phyloP scores from a whole-genome alignment of 2,113 vertebrate species.

The Corvus hawaiiensis region DNA sequence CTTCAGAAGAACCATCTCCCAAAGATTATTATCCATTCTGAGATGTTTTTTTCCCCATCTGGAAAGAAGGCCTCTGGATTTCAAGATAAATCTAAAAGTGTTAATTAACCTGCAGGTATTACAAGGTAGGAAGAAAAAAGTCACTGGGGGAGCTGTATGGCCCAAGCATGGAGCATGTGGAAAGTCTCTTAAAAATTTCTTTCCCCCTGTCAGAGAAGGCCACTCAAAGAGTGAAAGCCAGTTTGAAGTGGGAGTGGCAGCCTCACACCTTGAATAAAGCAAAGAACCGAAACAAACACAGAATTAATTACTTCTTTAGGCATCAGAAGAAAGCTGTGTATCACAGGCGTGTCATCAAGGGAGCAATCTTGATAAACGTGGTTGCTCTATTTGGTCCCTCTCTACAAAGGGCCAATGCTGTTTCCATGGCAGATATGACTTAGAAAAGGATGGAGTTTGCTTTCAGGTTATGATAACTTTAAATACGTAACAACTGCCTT shows the following conservation, averaged over 20 bases:
- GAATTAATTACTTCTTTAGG: background rate
- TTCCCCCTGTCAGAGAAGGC: background rate
- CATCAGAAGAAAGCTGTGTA: background rate
- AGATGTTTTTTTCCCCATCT: background rate
- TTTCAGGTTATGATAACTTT: background rate
- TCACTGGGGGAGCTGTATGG: background rate
- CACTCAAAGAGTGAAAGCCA: background rate
- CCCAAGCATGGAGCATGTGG: rapidly evolving
- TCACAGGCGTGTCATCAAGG: background rate
- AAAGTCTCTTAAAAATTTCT: background rate
- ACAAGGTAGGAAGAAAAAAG: background rate
- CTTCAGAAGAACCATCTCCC: background rate
- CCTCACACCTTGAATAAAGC: background rate
- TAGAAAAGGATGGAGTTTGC: background rate
- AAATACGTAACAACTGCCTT: background rate
- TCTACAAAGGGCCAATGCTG: background rate
- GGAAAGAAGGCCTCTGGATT: background rate
- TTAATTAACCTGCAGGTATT: background rate
- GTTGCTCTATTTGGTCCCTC: background rate
- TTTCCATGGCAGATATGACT: background rate
- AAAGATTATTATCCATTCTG: background rate
- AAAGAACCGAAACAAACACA: background rate
- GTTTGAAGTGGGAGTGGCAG: background rate
- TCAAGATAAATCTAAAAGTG: background rate
- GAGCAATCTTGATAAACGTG: background rate